phyloP scores from a whole-genome alignment of 2,113 vertebrate genomes.

The Myotis lucifugus region DNA sequence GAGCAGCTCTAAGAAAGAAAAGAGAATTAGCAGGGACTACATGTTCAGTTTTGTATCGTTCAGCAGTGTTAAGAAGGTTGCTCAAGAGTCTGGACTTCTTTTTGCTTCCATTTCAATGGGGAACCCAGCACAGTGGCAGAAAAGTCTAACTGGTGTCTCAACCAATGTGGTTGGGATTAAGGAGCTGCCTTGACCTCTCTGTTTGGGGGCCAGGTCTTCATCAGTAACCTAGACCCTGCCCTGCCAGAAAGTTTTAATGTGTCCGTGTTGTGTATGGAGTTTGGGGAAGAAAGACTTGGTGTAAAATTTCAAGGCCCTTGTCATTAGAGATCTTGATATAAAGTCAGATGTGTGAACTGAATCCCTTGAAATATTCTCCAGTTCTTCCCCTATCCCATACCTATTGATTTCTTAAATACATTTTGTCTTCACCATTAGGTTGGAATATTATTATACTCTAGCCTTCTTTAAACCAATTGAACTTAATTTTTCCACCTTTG shows the following conservation, averaged over 20 bases:
- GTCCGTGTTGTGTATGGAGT: background rate
- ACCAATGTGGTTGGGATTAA: background rate
- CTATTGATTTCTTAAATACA: background rate
- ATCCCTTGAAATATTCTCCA: conserved; percentile 7
- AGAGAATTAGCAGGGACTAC: background rate
- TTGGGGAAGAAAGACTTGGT: background rate
- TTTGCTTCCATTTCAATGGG: background rate
- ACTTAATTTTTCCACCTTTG: background rate
- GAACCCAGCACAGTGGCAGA: background rate
- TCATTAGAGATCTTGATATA: background rate
- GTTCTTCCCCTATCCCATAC: background rate
- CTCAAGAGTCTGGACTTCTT: background rate
- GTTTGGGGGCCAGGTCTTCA: background rate
- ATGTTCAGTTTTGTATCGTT: background rate
- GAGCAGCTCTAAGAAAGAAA: background rate
- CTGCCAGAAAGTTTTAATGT: background rate
- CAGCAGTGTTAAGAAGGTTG: background rate
- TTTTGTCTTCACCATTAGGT: background rate
- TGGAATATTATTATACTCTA: background rate
- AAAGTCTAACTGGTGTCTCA: background rate
- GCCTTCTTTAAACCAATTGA: background rate
- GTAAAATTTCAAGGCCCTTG: background rate
- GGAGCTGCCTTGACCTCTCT: background rate
- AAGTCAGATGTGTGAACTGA: background rate
- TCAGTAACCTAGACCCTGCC: background rate